Percentiles rank a stretch among this genome's conserved stretches.
These are phyloP conservation scores for Actinernus sp. DNA, from an alignment of 92 coral and sea anemone species.

Conservation along the genomic window DNA sequence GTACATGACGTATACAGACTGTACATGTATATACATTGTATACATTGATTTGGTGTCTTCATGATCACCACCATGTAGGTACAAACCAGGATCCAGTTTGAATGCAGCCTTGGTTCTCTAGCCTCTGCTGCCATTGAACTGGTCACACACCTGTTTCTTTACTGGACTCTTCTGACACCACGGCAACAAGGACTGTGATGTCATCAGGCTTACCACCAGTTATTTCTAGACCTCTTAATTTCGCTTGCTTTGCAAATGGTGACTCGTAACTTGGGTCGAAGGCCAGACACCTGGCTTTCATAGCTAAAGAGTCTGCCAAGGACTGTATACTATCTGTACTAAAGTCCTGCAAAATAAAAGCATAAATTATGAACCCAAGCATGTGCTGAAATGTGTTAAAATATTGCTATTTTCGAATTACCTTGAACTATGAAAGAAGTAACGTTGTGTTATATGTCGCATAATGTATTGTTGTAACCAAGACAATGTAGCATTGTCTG, in stretches of 20 bases:
- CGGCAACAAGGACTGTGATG: constrained; percentile 91
- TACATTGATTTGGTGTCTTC: too few species aligned
- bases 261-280: constrained; percentile 86
- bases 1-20: too few species aligned
- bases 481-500: too few species aligned
- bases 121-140: too few species aligned
- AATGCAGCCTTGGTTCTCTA: too few species aligned
- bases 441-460: too few species aligned
- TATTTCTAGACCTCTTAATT: constrained; percentile 80
- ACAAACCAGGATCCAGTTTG: too few species aligned
- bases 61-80: too few species aligned
- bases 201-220: constrained; percentile 99
- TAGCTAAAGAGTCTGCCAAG: constrained; percentile 84
- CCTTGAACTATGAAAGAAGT: too few species aligned
- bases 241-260: constrained; percentile 97
- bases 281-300: constrained; percentile 79
- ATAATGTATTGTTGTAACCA: too few species aligned
- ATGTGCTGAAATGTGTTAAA: neutral
- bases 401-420: too few species aligned
- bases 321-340: constrained; percentile 77
- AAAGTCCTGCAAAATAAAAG: constrained; percentile 62
- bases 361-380: neutral
- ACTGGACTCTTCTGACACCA: constrained; percentile 64
- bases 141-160: constrained; percentile 42
- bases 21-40: too few species aligned